phyloP scores from a whole-genome alignment of 2,797 vertebrate species.

The Epinephelus coioides region DNA sequence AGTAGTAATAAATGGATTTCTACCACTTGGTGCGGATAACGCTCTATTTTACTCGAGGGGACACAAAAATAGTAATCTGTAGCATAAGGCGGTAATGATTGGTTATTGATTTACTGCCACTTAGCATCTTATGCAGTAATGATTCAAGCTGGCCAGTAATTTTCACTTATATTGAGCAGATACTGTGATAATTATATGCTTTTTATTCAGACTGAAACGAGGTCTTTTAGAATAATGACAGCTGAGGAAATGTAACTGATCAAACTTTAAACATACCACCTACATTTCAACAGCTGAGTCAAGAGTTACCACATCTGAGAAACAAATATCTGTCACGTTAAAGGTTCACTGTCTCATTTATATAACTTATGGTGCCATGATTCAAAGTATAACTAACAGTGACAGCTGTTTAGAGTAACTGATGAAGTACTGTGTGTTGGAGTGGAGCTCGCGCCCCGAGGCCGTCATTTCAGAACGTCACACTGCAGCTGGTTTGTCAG shows the following conservation, averaged over 20 bases:
- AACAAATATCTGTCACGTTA: constrained; percentile 18
- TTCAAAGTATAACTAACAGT: constrained; percentile 23
- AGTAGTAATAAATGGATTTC: not conserved
- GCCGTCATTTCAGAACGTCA: constrained; percentile 40
- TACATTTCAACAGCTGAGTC: not conserved
- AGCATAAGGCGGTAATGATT: constrained; percentile 11
- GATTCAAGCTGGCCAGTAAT: not conserved
- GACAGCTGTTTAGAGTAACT: constrained; percentile 58
- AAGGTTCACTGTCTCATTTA: constrained; percentile 22
- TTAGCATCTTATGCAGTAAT: not conserved
- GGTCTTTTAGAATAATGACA: constrained; percentile 2
- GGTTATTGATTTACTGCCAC: constrained; percentile 15
- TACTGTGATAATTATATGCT: not conserved
- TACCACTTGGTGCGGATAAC: constrained; percentile 3
- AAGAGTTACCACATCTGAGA: not conserved
- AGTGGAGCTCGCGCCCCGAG: constrained; percentile 7
- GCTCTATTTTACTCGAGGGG: not conserved
- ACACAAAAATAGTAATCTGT: constrained; percentile 1
- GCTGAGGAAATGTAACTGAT: not conserved
- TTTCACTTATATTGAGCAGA: not conserved
- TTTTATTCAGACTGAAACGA: constrained; percentile 5
- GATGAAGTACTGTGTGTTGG: constrained; percentile 45
- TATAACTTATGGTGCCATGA: not conserved
- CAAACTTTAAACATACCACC: constrained; percentile 5
- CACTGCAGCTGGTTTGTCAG: constrained; percentile 26